Base-by-base conservation (phyloP, 1,140 invertebrate genomes). In the Lepidostoma basale region DNA sequence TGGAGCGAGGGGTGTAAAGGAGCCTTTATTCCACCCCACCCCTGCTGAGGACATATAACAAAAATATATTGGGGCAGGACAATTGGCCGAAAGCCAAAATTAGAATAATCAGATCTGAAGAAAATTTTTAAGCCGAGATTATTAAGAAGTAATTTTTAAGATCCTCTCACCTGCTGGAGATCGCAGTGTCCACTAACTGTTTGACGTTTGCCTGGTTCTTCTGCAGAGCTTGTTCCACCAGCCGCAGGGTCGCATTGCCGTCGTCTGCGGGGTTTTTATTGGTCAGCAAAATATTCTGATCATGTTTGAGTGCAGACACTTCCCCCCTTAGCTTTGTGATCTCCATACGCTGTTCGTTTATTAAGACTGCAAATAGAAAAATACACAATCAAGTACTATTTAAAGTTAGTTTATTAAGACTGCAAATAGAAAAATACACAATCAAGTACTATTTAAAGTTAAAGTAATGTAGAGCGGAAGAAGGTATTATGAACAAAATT, bases 131-230 rank as follows among this genome's bases (percentile, higher is more conserved):
- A n/a, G n/a, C n/a, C n/a, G n/a, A n/a, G n/a, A n/a, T n/a, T n/a
- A n/a, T n/a, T n/a, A n/a, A n/a, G n/a, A n/a, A n/a, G 33, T 9
- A 36, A 12, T 36, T 2, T 16, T 45, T 9, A 16, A n/a, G 22
- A 62, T 1, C 9, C 0, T 30, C 39, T 47, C 8, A 69, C 72
- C 66, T 73, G 47, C 56, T 70, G 10, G 72, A 26, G 14, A 73
- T 68, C 36, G 65, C 66, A 3, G 60, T 28, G 33, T 73, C 72
- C 3, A 73, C 54, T 16, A 73, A 40, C 58, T 73, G 64, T 49
- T 73, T 73, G 10, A 73, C 33, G 36, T 73, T 64, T 16, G 63
- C 44, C 28, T 73, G 65, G 33, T 68, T 68, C 20, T 47, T 73
- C 33, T 67, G 56, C 4, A 73, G 18, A 3, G 65, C 44, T 54